Base-by-base conservation (phyloP, 1,140 invertebrate species). In the Apolygus lucorum region DNA sequence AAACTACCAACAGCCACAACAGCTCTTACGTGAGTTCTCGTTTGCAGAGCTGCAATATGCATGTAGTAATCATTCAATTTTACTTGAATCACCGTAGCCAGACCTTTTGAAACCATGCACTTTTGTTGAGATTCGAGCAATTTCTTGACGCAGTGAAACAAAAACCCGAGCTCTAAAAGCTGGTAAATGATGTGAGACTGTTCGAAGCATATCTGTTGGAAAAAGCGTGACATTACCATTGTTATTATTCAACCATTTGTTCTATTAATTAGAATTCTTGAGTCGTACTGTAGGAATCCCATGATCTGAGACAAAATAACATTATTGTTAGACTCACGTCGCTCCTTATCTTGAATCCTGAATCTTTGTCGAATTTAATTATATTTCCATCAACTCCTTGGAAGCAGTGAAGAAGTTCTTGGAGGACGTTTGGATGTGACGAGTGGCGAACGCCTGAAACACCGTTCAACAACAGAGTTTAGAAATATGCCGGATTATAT, bases 171-270 rank as follows among this genome's bases (percentile, higher is more conserved):
- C 22, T 59, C 54, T 8, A 59, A 21, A 21, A 59, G 22, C 22
- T 59, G 54, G 54, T 59, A 59, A 4, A 59, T 24, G 54, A 59
- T 59, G 54, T 59, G 54, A 11, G 54, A 59, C 54, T 24, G 54
- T 24, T 59, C 54, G 54, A 59, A 59, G 22, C 54, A 59, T 4
- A 59, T 21, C 54, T 59, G 22, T 11, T 11, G 22, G 22, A 59
- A 24, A 11, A 59, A 14, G 4, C 34, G 34, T 17, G 34, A 42
- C 17, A 17, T 4, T 8, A 17, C 34, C 11, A 14, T 22, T 11
- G 22, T 22, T 22, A 17, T 59, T 21, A 59, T 59, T 8, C 22
- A 22, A 4, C 8, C 54, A 22, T 21, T 13, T 59, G 8, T 8
- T 17, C 8, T 17, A 49, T 8, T 17, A 8, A 49, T 49, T 49